phyloP scores from a whole-genome alignment of 2,888 invertebrate genomes.

The Arctia plantaginis region DNA sequence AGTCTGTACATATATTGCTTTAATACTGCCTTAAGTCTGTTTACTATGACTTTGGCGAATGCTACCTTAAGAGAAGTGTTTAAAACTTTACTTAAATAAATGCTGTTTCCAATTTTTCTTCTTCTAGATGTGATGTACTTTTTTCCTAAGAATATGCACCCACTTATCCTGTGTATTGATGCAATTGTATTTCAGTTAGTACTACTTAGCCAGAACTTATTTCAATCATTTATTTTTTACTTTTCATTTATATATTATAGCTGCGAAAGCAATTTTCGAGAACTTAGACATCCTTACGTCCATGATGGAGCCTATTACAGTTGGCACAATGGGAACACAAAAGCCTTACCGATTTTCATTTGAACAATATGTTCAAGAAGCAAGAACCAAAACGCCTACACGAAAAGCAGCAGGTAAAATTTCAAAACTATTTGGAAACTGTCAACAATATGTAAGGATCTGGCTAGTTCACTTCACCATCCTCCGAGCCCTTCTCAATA shows the following conservation, averaged over 20 bases:
- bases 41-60: background rate
- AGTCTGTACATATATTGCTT: too few species aligned
- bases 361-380: conserved; percentile 81
- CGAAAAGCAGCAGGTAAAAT: conserved; percentile 77
- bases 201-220: background rate
- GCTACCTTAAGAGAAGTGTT: background rate
- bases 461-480: too few species aligned
- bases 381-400: conserved; percentile 79
- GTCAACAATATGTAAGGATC: background rate
- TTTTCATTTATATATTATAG: conserved; percentile 54
- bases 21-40: background rate
- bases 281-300: conserved; percentile 77
- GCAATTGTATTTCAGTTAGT: background rate
- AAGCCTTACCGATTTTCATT: conserved; percentile 80
- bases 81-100: too few species aligned
- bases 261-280: conserved; percentile 76
- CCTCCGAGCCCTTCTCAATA: too few species aligned
- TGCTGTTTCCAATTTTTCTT: background rate
- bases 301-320: conserved; percentile 75
- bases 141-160: too few species aligned
- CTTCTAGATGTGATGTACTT: too few species aligned
- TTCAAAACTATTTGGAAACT: background rate
- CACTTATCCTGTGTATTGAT: background rate
- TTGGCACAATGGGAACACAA: conserved; percentile 82
- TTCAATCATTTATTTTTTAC: background rate